Evolutionary conservation across 2,113 vertebrate species (phyloP), one percentile per base, ranked within the genome.

Genomic region (Paramisgurnus dabryanus): DNA sequence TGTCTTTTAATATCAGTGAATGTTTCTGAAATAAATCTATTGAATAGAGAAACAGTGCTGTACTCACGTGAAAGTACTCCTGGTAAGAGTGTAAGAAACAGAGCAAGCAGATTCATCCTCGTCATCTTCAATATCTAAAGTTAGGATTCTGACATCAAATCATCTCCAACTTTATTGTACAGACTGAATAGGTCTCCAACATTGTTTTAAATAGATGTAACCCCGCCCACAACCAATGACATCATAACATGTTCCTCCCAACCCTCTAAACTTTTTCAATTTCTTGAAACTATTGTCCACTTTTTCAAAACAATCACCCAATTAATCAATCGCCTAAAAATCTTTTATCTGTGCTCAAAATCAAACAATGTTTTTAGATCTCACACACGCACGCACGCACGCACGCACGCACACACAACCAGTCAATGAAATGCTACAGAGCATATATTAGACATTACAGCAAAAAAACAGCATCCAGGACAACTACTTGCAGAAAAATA

Each of bases 1-100:
- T 58, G 7, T 18, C 18, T 58, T 18, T 7, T 5, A 79, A 49
- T 58, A 22, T 10, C n/a, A 47, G 27, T 17, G 10, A 2, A 22
- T 49, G 43, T 45, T 34, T 65, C 13, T 18, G 63, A 58, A 1
- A 40, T 12, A 18, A 7, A 22, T 63, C 41, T n/a, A 12, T 43
- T 11, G 4, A 49, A 11, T 27, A 55, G 15, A 50, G 8, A 11
- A 39, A 78, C 27, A 34, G 27, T 34, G 27, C 27, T 34, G 27
- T 17, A 84, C 84, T 86, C 70, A 86, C 84, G 66, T 64, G 79
- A 64, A 40, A 68, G 27, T 22, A 67, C 82, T 18, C 60, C 74
- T 64, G 82, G 60, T 50, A 70, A 71, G 39, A 85, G 58, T 5
- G 57, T 39, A 61, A 86, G 45, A 39, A 57, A n/a, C 71, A 86